Conservation (phyloP, 2,797 vertebrate species). For the Characodon lateralis region DNA sequence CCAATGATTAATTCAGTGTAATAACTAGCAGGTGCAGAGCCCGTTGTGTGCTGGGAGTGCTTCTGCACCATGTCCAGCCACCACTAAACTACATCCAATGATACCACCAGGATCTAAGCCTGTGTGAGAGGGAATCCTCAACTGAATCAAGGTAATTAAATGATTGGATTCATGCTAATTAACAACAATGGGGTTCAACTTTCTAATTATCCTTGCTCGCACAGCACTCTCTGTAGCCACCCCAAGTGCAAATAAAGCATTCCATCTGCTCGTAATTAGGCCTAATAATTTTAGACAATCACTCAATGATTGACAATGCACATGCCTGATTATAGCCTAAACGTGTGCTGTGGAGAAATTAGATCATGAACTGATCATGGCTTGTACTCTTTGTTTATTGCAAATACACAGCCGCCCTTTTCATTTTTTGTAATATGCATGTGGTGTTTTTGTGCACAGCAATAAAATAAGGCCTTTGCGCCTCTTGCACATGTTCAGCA, state of each 20-base stretch:
- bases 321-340: conserved; percentile 91
- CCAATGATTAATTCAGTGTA: conserved; percentile 65
- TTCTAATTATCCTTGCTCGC: conserved; percentile 99
- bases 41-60: conserved; percentile 50
- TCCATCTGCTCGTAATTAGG: conserved; percentile 99
- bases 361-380: conserved; percentile 72
- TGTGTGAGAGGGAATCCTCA: conserved; percentile 76
- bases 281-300: conserved; percentile 98
- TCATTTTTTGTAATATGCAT: conserved; percentile 4
- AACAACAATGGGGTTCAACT: conserved; percentile 99
- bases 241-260: conserved; percentile 99
- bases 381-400: conserved; percentile 30
- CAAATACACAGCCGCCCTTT: conserved; percentile 38
- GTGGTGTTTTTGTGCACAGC: conserved; percentile 21
- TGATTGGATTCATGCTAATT: conserved; percentile 99
- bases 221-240: conserved; percentile 98
- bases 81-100: conserved; percentile 59
- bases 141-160: conserved; percentile 99
- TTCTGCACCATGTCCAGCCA: conserved; percentile 63
- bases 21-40: conserved; percentile 69
- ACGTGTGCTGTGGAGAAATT: conserved; percentile 60
- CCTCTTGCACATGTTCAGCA: conserved; percentile 86
- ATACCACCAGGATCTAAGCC: conserved; percentile 61
- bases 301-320: conserved; percentile 97
- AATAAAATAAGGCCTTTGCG: conserved; percentile 87